A percentile compares a stretch with the other conserved stretches of the same genome.
Conservation (phyloP, 2,113 vertebrate genomes). For the Trematocara stigmaticum region DNA sequence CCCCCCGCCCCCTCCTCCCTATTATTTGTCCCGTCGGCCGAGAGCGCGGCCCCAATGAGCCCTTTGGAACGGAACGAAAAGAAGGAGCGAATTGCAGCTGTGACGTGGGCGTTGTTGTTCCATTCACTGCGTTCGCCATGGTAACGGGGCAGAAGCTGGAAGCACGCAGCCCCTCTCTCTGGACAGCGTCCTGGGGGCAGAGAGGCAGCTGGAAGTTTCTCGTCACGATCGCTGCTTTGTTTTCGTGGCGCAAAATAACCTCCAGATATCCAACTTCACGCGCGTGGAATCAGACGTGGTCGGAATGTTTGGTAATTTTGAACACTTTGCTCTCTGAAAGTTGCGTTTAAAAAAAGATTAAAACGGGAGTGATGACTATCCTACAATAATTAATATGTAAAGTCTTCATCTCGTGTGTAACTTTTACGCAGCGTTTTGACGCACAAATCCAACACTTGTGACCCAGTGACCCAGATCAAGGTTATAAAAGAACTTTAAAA, state of each 20-base stretch:
- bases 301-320: neutral
- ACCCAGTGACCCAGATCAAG: slow-evolving; percentile 30
- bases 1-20: slow-evolving; percentile 19
- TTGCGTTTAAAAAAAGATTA: neutral
- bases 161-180: slow-evolving; percentile 84
- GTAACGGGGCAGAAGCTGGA: slow-evolving; percentile 88
- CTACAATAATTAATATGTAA: neutral
- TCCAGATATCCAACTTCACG: neutral
- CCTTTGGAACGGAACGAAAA: slow-evolving; percentile 69
- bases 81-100: slow-evolving; percentile 76
- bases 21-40: slow-evolving; percentile 65
- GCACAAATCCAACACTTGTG: neutral
- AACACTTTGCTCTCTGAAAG: neutral
- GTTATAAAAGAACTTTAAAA: neutral
- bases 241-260: neutral
- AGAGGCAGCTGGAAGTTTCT: slow-evolving; percentile 63
- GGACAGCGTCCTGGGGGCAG: slow-evolving; percentile 77
- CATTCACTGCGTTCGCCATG: slow-evolving; percentile 88
- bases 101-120: slow-evolving; percentile 90
- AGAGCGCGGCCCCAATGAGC: slow-evolving; percentile 71
- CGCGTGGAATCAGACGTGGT: neutral
- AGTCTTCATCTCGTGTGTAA: neutral
- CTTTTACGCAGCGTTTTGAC: slow-evolving; percentile 50
- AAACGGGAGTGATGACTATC: neutral
- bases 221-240: neutral